Percentiles rank a stretch among this genome's conserved stretches.
Evolutionary conservation across 2,888 invertebrate species (phyloP).

Genomic region (Icerya purchasi): DNA sequence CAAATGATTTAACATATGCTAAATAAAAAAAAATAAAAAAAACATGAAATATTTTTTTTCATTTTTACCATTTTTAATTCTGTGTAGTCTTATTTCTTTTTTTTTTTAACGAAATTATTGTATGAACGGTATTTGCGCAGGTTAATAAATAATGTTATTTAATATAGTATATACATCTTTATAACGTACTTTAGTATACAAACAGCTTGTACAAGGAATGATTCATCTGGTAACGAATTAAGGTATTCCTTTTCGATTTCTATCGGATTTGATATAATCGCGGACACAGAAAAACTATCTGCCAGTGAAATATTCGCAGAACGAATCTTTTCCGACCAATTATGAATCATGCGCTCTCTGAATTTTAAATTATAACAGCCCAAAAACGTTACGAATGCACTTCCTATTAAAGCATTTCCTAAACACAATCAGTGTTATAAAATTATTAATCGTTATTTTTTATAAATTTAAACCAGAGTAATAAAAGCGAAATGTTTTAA

Average conservation of each 20-base stretch:
- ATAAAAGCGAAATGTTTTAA: too few relatives aligned
- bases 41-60: too few relatives aligned
- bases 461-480: too few relatives aligned
- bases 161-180: too few relatives aligned
- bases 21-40: too few relatives aligned
- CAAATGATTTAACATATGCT: too few relatives aligned
- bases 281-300: conserved; percentile 49
- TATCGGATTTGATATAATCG: conserved; percentile 65
- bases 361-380: conserved; percentile 54
- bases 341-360: conserved; percentile 40
- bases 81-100: too few relatives aligned
- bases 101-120: too few relatives aligned
- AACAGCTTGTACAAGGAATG: not conserved
- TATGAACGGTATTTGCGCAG: too few relatives aligned
- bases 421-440: conserved; percentile 24
- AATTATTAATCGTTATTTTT: too few relatives aligned
- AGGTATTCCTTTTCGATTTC: conserved; percentile 36
- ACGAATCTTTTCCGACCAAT: conserved; percentile 51
- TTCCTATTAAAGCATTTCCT: conserved; percentile 74
- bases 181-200: not conserved
- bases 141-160: too few relatives aligned
- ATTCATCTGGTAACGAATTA: not conserved
- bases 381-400: conserved; percentile 75
- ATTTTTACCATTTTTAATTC: too few relatives aligned
- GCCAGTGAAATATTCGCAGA: conserved; percentile 53